phyloP scores from a whole-genome alignment of 2,797 vertebrate genomes.

The Scarus forsteni region DNA sequence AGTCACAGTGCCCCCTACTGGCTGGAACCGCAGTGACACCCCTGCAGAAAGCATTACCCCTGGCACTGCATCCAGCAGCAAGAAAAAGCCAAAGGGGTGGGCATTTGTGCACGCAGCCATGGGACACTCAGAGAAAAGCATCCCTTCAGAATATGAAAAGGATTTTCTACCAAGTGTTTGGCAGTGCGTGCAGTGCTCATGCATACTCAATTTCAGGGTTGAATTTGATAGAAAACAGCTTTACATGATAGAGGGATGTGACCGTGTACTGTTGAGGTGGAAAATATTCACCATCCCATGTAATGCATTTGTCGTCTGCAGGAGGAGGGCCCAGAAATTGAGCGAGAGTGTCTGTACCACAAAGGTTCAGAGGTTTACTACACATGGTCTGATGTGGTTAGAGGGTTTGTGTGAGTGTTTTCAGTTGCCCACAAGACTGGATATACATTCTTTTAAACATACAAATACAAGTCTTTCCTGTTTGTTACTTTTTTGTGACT shows the following conservation, averaged over 20 bases:
- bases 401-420: background rate
- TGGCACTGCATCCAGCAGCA: constrained; percentile 58
- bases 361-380: constrained; percentile 36
- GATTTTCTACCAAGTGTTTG: constrained; percentile 74
- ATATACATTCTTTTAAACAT: constrained; percentile 7
- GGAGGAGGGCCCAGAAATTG: constrained; percentile 37
- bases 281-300: constrained; percentile 69
- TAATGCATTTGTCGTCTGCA: constrained; percentile 51
- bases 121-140: constrained; percentile 68
- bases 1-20: constrained; percentile 81
- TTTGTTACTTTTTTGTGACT: background rate
- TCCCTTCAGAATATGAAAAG: constrained; percentile 70
- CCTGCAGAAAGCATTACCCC: constrained; percentile 40
- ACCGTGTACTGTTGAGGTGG: constrained; percentile 70
- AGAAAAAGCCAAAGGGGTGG: constrained; percentile 60
- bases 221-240: constrained; percentile 76
- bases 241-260: constrained; percentile 75
- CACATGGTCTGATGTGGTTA: background rate
- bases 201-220: constrained; percentile 76
- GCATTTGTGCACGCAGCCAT: constrained; percentile 66
- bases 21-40: background rate
- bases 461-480: constrained; percentile 4
- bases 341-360: constrained; percentile 22
- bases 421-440: background rate
- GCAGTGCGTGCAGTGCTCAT: constrained; percentile 71